These are phyloP conservation scores for Calyptomena viridis DNA, from an alignment of 2,113 vertebrate species.

Conservation along the genomic window DNA sequence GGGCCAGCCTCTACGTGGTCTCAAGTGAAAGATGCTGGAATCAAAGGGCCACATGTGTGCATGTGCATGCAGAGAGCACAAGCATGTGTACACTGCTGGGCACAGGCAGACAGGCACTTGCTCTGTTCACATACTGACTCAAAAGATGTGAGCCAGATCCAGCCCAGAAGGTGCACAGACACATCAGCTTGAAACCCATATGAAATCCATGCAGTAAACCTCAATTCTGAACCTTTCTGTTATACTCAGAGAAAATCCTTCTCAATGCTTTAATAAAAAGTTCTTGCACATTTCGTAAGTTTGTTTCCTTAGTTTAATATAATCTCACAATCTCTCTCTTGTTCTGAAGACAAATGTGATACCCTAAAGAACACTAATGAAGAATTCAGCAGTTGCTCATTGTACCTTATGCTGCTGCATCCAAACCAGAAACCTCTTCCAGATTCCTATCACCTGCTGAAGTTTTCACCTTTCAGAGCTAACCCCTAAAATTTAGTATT, in stretches of 20 bases:
- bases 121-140: not conserved
- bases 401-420: not conserved
- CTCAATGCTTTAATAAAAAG: not conserved
- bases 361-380: not conserved
- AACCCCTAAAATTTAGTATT: not conserved
- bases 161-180: not conserved
- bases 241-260: not conserved
- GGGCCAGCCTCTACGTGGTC: not conserved
- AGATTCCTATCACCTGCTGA: fast-evolving
- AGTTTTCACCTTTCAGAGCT: not conserved
- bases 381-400: not conserved
- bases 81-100: fast-evolving
- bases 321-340: not conserved
- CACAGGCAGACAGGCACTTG: not conserved
- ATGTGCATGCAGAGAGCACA: not conserved
- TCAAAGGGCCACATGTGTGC: not conserved
- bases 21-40: not conserved
- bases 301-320: not conserved
- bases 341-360: not conserved
- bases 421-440: not conserved
- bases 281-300: not conserved
- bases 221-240: not conserved
- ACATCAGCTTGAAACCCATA: not conserved
- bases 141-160: not conserved
- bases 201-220: not conserved